Base-by-base conservation (phyloP, 2,113 vertebrate genomes). In the Abramis brama region DNA sequence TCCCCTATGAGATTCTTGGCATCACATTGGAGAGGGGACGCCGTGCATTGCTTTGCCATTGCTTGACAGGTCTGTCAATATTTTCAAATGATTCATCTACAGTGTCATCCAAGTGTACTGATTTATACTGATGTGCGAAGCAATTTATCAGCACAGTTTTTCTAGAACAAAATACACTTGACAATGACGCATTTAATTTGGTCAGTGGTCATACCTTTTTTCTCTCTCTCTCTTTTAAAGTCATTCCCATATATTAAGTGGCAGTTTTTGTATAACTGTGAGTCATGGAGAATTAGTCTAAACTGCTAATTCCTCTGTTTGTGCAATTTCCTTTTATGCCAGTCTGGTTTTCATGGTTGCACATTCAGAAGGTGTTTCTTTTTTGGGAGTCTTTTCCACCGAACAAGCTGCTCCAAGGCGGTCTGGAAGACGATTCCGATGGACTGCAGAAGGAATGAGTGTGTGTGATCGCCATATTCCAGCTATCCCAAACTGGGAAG, bases 401-500 rank as follows among this genome's bases (percentile, higher is more conserved):
- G 39, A 30, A 66, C 84, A 55, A 59, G 21, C 60, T 71, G n/a
- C 87, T 86, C n/a, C 43, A 33, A 79, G 74, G 43, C 52, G 33
- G 84, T 62, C 77, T 73, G 76, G 70, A 25, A 80, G 82, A 83
- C 79, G 45, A 68, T 45, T 12, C 45, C 57, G 43, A 83, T 85
- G 57, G 39, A 70, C 57, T 68, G 39, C 43, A 50, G 39, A 17
- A 77, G 60, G 66, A 86, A 79, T 83, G 81, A 62, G 39, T 76
- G 30, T 86, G 80, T 86, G 85, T 88, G 85, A 88, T 66, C 33
- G 36, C 57, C 59, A 80, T 33, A 27, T 73, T 64, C 68, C 50
- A 11, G 66, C 55, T 33, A 45, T 80, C 68, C 12, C 88, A 25
- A 43, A 71, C 86, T 77, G 36, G 74, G 87, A 81, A 68, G 30